phyloP scores from a whole-genome alignment of 2,888 invertebrate genomes.

The Leptopilina myrica region DNA sequence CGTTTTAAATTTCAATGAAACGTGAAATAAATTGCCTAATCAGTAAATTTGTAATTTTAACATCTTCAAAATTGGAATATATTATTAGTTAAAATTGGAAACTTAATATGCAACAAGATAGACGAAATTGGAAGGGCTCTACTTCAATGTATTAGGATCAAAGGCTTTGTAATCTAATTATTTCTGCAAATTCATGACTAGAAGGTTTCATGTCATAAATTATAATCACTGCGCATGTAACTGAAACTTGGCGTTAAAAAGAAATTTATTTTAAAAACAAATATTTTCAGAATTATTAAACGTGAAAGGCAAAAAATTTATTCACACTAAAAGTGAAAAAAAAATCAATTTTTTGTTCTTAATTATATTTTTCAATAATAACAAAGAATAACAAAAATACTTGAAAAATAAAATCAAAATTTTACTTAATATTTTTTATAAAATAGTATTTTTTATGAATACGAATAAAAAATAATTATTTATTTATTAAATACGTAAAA shows the following conservation, averaged over 20 bases:
- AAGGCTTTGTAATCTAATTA: conserved; percentile 6
- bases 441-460: too few species aligned
- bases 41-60: not conserved
- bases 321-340: too few species aligned
- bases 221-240: conserved; percentile 1
- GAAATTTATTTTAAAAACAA: too few species aligned
- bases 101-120: conserved; percentile 12
- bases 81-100: not conserved
- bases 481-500: too few species aligned
- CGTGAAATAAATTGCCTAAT: not conserved
- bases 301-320: too few species aligned
- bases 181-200: conserved; percentile 8
- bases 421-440: too few species aligned
- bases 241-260: not conserved
- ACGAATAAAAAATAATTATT: too few species aligned
- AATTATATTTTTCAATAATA: too few species aligned
- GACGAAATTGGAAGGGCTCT: conserved; percentile 8
- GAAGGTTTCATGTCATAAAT: conserved; percentile 6
- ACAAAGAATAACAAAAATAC: too few species aligned
- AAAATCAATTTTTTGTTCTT: too few species aligned
- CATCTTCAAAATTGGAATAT: not conserved
- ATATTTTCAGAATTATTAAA: too few species aligned
- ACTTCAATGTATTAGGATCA: conserved; percentile 8
- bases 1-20: not conserved
- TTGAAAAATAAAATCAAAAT: too few species aligned